Base-by-base conservation (phyloP, 2,113 vertebrate species). In the Sigmodon hispidus region DNA sequence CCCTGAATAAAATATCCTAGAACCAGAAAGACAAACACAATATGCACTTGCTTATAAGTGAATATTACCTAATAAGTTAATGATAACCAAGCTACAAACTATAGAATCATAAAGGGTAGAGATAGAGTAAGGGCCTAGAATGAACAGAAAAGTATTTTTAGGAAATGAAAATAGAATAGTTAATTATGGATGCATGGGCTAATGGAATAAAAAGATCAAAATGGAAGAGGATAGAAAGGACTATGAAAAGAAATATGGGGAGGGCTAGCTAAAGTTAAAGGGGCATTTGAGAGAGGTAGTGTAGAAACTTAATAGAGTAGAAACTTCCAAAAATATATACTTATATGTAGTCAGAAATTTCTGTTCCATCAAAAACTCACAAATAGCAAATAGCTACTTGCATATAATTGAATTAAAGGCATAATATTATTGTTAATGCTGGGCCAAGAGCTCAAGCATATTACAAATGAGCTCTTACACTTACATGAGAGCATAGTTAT, bases 161-260 rank as follows among this genome's bases (percentile, higher is more conserved):
- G 1, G 16, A 16, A 77, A 7, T 24, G 40, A 73, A 76, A 76
- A 50, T 7, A 52, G 7, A 36, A 36, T 36, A 52, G 48, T 34
- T 52, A 52, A 36, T 79, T 52, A 79, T 55, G 48, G 31, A 36
- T 52, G 21, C 4, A 52, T 50, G 9, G 17, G 29, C 31, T 3
- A 48, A 12, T 79, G 48, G 17, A 52, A 52, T 52, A 9, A 17
- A 79, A 11, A 1, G 0, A 79, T 55, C 76, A 79, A 11, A 8
- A 21, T 1, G 34, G 19, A 15, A 24, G 31, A 15, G 3, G 4
- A 10, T 55, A 22, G 1, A n/a, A 29, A 36, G 5, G 4, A 2
- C 21, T 73, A 2, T 73, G 21, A 8, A 10, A 12, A 2, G 9
- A 19, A n/a, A 55, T 79, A 79, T 79, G 4, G 9, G 10, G 17